phyloP scores from a whole-genome alignment of 2,888 invertebrate species.

The Oscheius sp. region DNA sequence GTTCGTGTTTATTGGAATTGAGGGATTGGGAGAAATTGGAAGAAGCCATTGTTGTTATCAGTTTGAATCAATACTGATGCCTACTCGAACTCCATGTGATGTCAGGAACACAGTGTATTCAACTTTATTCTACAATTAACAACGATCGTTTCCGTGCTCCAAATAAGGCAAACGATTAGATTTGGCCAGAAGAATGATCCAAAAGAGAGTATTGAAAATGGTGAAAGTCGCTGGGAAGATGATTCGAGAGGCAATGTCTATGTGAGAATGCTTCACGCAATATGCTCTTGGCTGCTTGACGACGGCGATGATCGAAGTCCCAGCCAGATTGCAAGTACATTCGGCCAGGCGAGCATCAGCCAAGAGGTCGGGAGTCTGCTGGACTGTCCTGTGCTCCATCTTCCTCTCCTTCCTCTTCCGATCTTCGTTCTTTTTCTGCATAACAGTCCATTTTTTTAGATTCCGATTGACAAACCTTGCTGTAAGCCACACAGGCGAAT shows the following conservation, averaged over 20 bases:
- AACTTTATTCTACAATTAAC: conserved; percentile 14
- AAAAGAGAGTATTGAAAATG: conserved; percentile 63
- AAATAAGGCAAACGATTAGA: conserved; percentile 57
- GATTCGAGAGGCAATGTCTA: conserved; percentile 60
- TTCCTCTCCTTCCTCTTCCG: conserved; percentile 50
- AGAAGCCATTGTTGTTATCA: too few relatives aligned
- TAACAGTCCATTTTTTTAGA: background rate
- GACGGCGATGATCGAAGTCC: conserved; percentile 54
- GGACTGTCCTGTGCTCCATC: conserved; percentile 51
- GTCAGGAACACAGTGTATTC: too few relatives aligned
- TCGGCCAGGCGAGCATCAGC: conserved; percentile 62
- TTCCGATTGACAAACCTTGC: conserved; percentile 44
- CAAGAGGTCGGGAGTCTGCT: conserved; percentile 61
- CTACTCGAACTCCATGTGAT: too few relatives aligned
- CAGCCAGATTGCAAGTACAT: conserved; percentile 59
- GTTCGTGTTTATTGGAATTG: too few relatives aligned
- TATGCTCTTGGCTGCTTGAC: conserved; percentile 50
- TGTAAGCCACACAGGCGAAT: conserved; percentile 65
- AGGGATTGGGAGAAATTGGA: too few relatives aligned
- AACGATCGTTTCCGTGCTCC: conserved; percentile 25
- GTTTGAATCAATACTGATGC: too few relatives aligned
- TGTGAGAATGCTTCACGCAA: conserved; percentile 61
- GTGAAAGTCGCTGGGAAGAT: conserved; percentile 46
- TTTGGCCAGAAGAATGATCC: conserved; percentile 61
- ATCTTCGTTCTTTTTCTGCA: conserved; percentile 63